Evolutionary conservation across 2,888 invertebrate species (phyloP).

Genomic region (Dromius quadrimaculatus): DNA sequence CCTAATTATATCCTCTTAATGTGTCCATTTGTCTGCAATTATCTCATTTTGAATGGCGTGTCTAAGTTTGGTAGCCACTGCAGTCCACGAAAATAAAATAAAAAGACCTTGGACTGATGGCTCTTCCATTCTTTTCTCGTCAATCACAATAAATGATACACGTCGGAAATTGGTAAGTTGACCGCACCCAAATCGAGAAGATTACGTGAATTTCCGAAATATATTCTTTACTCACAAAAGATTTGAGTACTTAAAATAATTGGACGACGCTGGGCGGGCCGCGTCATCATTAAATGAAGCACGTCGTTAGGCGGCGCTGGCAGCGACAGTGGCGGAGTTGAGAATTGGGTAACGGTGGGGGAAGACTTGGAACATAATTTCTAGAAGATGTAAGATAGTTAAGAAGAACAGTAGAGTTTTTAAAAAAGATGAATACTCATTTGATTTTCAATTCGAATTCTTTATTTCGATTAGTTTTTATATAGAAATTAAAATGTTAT

Average conservation of each 20-base stretch:
- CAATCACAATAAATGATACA: conserved; percentile 44
- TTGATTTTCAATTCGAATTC: too few species aligned
- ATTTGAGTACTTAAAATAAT: conserved; percentile 47
- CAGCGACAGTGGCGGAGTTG: too few species aligned
- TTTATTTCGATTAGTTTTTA: too few species aligned
- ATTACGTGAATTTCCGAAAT: conserved; percentile 49
- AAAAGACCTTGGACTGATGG: not conserved
- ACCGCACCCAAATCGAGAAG: conserved; percentile 17
- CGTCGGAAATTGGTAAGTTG: conserved; percentile 42
- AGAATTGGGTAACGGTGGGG: too few species aligned
- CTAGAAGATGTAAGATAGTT: not conserved
- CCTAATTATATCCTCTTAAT: too few species aligned
- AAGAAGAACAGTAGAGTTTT: too few species aligned
- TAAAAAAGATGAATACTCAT: too few species aligned
- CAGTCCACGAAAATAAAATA: too few species aligned
- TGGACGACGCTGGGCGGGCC: conserved; percentile 30
- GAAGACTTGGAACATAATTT: not conserved
- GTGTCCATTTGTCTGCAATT: too few species aligned
- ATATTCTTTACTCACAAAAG: conserved; percentile 47
- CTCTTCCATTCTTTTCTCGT: not conserved
- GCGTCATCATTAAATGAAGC: conserved; percentile 44
- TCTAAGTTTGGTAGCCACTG: too few species aligned
- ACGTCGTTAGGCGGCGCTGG: conserved; percentile 36
- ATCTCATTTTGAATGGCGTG: too few species aligned
- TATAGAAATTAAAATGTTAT: too few species aligned